Percentiles rank a stretch among this genome's conserved stretches.
Conservation (phyloP, 2,888 invertebrate species). For the Leptinotarsa juncta region DNA sequence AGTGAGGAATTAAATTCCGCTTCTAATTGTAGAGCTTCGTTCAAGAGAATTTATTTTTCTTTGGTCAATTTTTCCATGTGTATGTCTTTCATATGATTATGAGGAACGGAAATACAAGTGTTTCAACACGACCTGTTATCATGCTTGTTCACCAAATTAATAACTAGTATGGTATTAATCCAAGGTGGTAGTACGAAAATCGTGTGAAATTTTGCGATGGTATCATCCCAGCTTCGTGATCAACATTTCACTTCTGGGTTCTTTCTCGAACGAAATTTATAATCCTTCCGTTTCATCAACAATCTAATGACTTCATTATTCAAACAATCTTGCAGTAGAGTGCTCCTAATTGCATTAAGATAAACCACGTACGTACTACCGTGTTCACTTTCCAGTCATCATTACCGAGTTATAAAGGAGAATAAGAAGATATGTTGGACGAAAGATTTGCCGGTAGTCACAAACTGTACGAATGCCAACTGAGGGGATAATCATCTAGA, state of each 20-base stretch:
- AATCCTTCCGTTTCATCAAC: slow-evolving; percentile 16
- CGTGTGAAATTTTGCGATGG: slow-evolving; percentile 11
- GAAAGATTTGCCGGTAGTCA: neutral
- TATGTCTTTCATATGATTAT: no score
- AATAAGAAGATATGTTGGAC: neutral
- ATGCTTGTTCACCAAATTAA: neutral
- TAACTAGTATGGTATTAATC: neutral
- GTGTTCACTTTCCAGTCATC: slow-evolving; percentile 11
- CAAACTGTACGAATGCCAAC: neutral
- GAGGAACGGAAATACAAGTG: no score
- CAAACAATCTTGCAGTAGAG: slow-evolving; percentile 21
- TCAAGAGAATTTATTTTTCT: no score
- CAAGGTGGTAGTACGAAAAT: slow-evolving; percentile 15
- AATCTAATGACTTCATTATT: slow-evolving; percentile 28
- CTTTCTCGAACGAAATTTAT: slow-evolving; percentile 19
- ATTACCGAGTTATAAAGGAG: slow-evolving; percentile 1
- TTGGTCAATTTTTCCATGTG: no score
- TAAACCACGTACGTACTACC: slow-evolving; percentile 12
- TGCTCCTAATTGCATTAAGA: slow-evolving; percentile 22
- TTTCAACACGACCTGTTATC: no score
- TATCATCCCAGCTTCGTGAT: slow-evolving; percentile 24
- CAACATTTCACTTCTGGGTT: slow-evolving; percentile 6
- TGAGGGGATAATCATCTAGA: slow-evolving; percentile 1
- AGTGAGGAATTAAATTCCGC: no score
- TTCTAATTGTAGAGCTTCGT: no score